These are phyloP conservation scores for Chrysemys picta DNA, from an alignment of 2,113 vertebrate species.

Conservation along the genomic window DNA sequence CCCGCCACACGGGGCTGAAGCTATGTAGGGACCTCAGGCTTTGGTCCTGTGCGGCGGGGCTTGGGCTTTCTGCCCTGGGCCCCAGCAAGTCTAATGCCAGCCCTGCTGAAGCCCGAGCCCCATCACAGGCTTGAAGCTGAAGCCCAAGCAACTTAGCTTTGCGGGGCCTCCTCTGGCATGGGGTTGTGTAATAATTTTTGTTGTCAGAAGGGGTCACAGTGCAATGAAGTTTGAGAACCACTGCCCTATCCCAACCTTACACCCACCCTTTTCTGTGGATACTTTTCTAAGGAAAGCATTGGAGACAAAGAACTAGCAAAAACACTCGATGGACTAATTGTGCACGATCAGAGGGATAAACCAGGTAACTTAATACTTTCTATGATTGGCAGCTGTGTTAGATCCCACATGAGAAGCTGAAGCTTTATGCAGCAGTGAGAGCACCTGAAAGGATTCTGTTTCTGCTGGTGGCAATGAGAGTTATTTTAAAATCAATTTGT, in stretches of 20 bases:
- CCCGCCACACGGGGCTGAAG: too few relatives aligned
- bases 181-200: too few relatives aligned
- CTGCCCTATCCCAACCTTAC: not conserved
- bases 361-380: conserved; percentile 17
- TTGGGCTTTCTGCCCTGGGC: too few relatives aligned
- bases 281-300: not conserved
- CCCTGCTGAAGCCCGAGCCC: too few relatives aligned
- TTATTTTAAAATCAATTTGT: not conserved
- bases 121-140: too few relatives aligned
- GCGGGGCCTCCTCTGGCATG: too few relatives aligned
- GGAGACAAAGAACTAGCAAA: conserved; percentile 10
- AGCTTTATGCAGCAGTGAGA: not conserved
- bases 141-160: too few relatives aligned
- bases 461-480: not conserved
- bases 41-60: too few relatives aligned
- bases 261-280: not conserved
- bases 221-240: too few relatives aligned
- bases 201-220: too few relatives aligned
- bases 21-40: too few relatives aligned
- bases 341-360: not conserved
- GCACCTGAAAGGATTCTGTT: not conserved
- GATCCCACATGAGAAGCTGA: not conserved
- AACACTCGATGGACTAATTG: not conserved
- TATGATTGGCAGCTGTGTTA: not conserved
- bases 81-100: too few relatives aligned